These are phyloP conservation scores for Telmatochromis sp. DNA, from an alignment of 2,113 vertebrate species.

Conservation along the genomic window DNA sequence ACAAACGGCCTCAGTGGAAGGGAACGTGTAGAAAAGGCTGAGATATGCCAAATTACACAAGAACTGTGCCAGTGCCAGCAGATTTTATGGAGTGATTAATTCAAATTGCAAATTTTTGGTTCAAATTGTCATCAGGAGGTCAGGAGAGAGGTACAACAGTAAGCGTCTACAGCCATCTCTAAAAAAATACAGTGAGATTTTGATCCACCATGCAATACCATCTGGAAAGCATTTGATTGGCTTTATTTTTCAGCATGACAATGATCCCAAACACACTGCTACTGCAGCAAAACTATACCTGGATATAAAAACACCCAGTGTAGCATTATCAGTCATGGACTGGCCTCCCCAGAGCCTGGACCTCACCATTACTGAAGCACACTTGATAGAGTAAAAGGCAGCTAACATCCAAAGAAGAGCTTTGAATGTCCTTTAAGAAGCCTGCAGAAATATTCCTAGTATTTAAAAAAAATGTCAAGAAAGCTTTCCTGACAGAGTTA, in stretches of 20 bases:
- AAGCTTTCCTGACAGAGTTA: not conserved
- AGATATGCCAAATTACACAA: not conserved
- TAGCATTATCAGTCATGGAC: not conserved
- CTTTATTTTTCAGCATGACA: not conserved
- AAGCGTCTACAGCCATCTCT: not conserved
- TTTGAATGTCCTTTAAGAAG: not conserved
- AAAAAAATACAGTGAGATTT: not conserved
- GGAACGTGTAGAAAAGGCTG: not conserved
- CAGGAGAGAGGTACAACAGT: not conserved
- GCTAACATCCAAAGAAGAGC: not conserved
- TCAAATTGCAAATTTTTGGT: not conserved
- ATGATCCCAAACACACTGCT: not conserved
- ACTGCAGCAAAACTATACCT: not conserved
- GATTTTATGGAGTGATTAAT: not conserved
- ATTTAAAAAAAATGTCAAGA: not conserved
- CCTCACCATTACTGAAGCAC: not conserved
- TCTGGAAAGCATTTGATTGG: not conserved
- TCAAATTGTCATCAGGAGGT: not conserved
- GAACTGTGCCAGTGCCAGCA: not conserved
- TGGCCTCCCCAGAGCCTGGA: not conserved
- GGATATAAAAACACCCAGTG: not conserved
- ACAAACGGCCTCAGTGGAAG: not conserved
- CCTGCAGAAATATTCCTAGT: not conserved
- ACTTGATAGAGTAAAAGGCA: not conserved
- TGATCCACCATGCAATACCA: not conserved